Percentiles rank a stretch among this genome's conserved stretches.
phyloP scores from a whole-genome alignment of 2,113 vertebrate species.

The Pithys albifrons region DNA sequence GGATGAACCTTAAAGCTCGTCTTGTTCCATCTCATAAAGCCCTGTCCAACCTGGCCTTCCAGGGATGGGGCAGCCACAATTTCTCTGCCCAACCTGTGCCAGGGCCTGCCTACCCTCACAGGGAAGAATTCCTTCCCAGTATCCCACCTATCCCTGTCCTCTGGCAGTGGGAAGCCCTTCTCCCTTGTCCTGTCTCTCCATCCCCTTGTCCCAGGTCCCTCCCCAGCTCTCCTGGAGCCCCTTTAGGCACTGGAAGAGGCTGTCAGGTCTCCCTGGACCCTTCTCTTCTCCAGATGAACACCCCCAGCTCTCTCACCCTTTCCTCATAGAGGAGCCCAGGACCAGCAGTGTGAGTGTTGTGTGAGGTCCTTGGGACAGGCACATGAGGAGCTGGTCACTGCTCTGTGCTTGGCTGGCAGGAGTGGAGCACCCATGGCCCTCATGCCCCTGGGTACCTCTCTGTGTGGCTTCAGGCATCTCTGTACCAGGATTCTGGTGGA shows the following conservation, averaged over 20 bases:
- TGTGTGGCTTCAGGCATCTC: background rate
- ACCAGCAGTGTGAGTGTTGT: background rate
- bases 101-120: accelerated
- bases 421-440: background rate
- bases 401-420: background rate
- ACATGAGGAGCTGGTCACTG: background rate
- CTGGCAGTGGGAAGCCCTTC: background rate
- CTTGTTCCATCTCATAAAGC: background rate
- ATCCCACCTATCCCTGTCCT: accelerated
- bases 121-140: accelerated
- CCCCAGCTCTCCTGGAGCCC: background rate
- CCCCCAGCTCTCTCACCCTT: background rate
- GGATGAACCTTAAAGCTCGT: background rate
- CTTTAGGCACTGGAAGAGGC: background rate
- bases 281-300: accelerated
- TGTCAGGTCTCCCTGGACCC: background rate
- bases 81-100: background rate
- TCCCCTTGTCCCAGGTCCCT: background rate
- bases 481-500: background rate
- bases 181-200: background rate
- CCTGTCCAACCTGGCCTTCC: accelerated
- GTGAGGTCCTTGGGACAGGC: background rate
- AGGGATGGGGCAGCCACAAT: background rate
- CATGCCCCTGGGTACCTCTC: background rate
- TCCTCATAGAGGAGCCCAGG: background rate